These are phyloP conservation scores for Anarrhichthys ocellatus DNA, from an alignment of 2,113 vertebrate genomes.

Conservation along the genomic window DNA sequence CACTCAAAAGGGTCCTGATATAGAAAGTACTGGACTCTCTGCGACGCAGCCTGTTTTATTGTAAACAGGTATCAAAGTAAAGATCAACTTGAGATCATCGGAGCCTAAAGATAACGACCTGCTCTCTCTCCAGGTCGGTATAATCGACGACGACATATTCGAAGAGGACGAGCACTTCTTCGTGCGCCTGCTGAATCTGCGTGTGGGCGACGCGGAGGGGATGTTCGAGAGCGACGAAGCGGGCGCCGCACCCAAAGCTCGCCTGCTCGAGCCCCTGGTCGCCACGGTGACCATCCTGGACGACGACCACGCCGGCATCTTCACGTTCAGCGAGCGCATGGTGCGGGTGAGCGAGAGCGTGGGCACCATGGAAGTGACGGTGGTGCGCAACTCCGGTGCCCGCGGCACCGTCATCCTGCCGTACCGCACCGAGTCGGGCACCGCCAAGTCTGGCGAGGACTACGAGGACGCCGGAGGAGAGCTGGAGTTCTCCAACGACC, in stretches of 20 bases:
- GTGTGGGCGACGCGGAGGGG: constrained; percentile 92
- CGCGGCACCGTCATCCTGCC: constrained; percentile 94
- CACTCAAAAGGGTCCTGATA: not conserved
- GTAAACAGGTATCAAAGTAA: not conserved
- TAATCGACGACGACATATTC: constrained; percentile 98
- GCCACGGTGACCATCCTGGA: constrained; percentile 96
- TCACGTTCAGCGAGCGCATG: constrained; percentile 90
- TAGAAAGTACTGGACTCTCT: not conserved
- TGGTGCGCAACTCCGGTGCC: constrained; percentile 92
- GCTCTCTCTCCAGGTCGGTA: constrained; percentile 84
- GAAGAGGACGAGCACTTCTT: constrained; percentile 99
- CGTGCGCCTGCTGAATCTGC: constrained; percentile 93
- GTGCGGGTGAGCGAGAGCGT: constrained; percentile 93
- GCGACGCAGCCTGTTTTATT: no score
- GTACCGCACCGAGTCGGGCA: constrained; percentile 90
- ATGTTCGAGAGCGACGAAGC: constrained; percentile 93
- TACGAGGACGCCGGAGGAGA: constrained; percentile 92
- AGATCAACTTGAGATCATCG: not conserved
- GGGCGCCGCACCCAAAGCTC: constrained; percentile 86
- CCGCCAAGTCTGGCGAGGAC: constrained; percentile 88
- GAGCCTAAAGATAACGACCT: not conserved
- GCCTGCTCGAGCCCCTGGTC: constrained; percentile 88
- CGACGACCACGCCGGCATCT: constrained; percentile 97
- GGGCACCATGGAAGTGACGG: constrained; percentile 93
- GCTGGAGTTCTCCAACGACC: constrained; percentile 94